These are phyloP conservation scores for Acanthosoma haemorrhoidale DNA, from an alignment of 2,888 invertebrate species.

Conservation along the genomic window DNA sequence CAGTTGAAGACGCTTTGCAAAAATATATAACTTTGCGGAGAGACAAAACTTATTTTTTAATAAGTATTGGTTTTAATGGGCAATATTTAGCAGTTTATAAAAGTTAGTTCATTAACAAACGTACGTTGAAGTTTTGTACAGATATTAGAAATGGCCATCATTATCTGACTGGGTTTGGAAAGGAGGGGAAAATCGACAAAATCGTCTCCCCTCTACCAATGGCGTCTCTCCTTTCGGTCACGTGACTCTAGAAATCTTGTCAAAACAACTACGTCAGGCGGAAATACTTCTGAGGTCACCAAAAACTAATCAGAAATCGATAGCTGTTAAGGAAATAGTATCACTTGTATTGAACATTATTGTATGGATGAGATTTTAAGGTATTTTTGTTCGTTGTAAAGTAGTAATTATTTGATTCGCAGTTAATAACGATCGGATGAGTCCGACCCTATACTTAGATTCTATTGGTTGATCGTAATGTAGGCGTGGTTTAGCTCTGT, in stretches of 20 bases:
- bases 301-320: neutral
- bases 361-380: neutral
- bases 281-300: slow-evolving; percentile 19
- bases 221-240: slow-evolving; percentile 6
- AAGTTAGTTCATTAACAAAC: too few species aligned
- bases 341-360: neutral
- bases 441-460: slow-evolving; percentile 12
- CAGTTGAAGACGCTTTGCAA: too few species aligned
- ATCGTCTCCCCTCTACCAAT: neutral
- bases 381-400: neutral
- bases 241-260: slow-evolving; percentile 21
- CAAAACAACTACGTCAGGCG: slow-evolving; percentile 30
- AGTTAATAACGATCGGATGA: slow-evolving; percentile 32
- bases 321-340: neutral
- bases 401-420: neutral
- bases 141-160: too few species aligned
- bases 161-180: too few species aligned
- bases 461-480: slow-evolving; percentile 30
- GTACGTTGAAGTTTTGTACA: too few species aligned
- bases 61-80: too few species aligned
- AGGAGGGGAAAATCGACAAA: slow-evolving; percentile 17
- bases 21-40: too few species aligned
- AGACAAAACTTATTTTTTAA: too few species aligned
- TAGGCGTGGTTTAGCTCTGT: slow-evolving; percentile 35
- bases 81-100: too few species aligned